Evolutionary conservation across 35 echinoderm and acorn worm genomes (phyloP), one percentile per base, ranked within the genome.

Genomic region (Lytechinus variegatus): DNA sequence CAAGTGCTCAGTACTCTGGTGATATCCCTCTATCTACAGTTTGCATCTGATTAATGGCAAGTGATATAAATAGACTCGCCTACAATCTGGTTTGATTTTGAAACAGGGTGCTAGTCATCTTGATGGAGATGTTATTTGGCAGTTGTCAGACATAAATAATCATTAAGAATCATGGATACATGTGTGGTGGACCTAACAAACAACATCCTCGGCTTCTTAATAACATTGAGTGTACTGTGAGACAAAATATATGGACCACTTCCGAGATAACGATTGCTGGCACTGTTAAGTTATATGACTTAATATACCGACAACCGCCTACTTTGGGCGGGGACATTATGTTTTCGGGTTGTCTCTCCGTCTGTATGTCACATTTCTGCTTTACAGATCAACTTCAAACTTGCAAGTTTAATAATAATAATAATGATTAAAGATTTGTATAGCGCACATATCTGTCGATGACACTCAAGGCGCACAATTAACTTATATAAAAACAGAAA

Each of bases 91-190:
- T 79, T 79, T 79, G 66, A 79, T 79, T 79, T 79, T 79, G 16
- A 0, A 79, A 79, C 66, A n/a, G 0, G 66, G 66, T 24, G 19
- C 66, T 24, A 16, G 6, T 79, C 66, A 79, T 4, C n/a, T 79
- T 79, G 66, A 79, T 79, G 66, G 8, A 79, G 66, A 79, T 79
- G 66, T 79, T 79, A n/a, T 79, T 79, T 79, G 66, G 66, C 66
- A 79, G 66, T 79, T 79, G 16, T 24, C 14, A 79, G 66, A 79
- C 66, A 24, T 79, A 4, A 79, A 79, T 79, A 79, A 79, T 79
- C 66, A 58, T 58, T 9, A 24, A 4, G 8, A 24, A 24, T 79
- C 19, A 79, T 79, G 19, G 66, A 16, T 79, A 79, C 66, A 79
- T 79, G 66, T 79, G 66, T 79, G 66, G 66, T 24, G 8, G 7